Conservation (phyloP, 2,113 vertebrate species). For the Callorhinus ursinus region DNA sequence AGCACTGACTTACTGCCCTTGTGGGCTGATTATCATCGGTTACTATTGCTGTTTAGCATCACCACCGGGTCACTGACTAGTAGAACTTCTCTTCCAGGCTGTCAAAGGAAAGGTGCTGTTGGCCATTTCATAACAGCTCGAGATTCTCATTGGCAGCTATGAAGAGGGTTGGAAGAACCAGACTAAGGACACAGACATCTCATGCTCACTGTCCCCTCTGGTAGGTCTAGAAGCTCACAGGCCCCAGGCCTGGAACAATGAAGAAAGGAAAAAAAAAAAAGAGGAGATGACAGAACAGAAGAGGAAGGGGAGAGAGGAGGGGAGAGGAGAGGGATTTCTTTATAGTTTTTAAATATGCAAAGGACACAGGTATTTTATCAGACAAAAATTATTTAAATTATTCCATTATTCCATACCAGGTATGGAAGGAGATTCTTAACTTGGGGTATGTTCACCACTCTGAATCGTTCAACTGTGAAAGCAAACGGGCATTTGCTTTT, state of each 20-base stretch:
- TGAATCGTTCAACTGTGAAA: neutral
- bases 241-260: too few relatives aligned
- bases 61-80: neutral
- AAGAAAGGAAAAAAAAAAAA: neutral
- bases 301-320: neutral
- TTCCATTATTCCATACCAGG: neutral
- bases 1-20: fast-evolving
- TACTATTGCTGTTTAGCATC: neutral
- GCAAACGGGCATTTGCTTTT: neutral
- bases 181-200: neutral
- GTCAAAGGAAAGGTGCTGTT: neutral
- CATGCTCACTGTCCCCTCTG: neutral
- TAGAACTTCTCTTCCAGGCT: neutral
- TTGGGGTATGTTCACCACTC: neutral
- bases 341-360: neutral
- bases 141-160: neutral
- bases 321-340: neutral
- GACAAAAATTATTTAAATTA: neutral
- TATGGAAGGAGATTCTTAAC: neutral
- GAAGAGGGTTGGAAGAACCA: too few relatives aligned
- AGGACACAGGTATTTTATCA: neutral
- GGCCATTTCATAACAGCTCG: neutral
- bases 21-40: neutral
- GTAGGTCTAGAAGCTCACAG: neutral
- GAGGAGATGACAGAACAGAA: neutral